Conservation (phyloP, 2,113 vertebrate species). For the Jacana jacana region DNA sequence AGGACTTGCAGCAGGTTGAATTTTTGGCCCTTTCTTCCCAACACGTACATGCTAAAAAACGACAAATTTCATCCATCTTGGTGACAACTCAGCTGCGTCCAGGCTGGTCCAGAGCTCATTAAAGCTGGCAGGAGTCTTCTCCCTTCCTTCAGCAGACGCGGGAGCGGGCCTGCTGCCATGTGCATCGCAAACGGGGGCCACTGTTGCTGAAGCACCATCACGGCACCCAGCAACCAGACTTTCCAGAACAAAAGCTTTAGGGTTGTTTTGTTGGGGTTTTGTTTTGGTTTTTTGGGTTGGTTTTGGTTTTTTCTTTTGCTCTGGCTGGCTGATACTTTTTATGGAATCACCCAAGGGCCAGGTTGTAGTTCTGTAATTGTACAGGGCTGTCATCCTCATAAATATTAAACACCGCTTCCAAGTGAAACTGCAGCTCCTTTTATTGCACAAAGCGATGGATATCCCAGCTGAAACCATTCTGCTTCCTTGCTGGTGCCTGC, state of each 20-base stretch:
- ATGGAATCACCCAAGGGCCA: conserved; percentile 27
- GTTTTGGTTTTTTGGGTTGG: too few species aligned
- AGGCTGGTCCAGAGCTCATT: background rate
- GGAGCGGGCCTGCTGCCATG: background rate
- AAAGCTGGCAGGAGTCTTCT: background rate
- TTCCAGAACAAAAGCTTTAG: conserved; percentile 26
- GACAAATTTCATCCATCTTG: background rate
- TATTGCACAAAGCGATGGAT: conserved; percentile 22
- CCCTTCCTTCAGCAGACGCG: background rate
- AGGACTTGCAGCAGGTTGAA: background rate
- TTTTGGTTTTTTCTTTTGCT: background rate
- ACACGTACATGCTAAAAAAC: rapidly evolving
- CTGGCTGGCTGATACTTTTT: background rate
- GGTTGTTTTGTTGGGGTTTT: background rate
- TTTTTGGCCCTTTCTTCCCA: background rate
- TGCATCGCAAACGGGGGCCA: background rate
- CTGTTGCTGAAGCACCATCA: rapidly evolving
- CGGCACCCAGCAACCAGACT: background rate
- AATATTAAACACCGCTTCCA: conserved; percentile 60
- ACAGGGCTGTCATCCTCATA: conserved; percentile 39
- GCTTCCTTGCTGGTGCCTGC: conserved; percentile 40
- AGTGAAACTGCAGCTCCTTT: conserved; percentile 48
- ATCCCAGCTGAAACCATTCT: conserved; percentile 70
- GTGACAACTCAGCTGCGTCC: background rate
- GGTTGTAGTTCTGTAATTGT: conserved; percentile 55